Evolutionary conservation across 2,797 vertebrate species (phyloP).

Genomic region (Lepilemur ruficaudatus): DNA sequence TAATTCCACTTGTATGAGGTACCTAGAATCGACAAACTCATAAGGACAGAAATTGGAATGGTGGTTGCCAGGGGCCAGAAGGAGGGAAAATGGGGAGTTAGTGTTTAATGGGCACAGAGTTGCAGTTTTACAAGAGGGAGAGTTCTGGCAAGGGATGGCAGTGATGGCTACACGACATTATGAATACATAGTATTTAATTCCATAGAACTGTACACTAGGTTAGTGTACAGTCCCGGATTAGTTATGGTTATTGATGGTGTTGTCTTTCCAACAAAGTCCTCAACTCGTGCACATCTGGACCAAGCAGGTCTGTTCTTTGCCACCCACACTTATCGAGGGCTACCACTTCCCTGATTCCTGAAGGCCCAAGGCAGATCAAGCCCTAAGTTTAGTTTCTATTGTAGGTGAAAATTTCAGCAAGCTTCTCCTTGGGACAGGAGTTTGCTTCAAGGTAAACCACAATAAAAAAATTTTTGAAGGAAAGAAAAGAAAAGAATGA

Average conservation of each 20-base stretch:
- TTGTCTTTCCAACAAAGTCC: no score
- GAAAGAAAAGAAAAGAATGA: neutral
- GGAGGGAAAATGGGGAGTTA: neutral
- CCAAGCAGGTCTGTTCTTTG: no score
- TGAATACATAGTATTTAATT: neutral
- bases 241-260: no score
- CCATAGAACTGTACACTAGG: neutral
- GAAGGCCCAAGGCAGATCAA: no score
- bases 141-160: neutral
- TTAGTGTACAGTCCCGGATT: no score
- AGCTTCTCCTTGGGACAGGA: no score
- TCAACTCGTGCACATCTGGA: no score
- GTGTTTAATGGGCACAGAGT: neutral
- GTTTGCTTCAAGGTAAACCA: neutral
- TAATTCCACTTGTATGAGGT: neutral
- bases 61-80: neutral
- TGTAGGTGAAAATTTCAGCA: no score
- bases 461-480: neutral
- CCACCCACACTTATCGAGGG: no score
- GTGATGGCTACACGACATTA: neutral
- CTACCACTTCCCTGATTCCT: no score
- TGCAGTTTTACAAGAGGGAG: neutral
- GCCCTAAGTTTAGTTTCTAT: no score
- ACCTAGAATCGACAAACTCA: no score
- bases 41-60: neutral